Base-by-base conservation (phyloP, 2,797 vertebrate species). In the Gephyroberyx darwinii region DNA sequence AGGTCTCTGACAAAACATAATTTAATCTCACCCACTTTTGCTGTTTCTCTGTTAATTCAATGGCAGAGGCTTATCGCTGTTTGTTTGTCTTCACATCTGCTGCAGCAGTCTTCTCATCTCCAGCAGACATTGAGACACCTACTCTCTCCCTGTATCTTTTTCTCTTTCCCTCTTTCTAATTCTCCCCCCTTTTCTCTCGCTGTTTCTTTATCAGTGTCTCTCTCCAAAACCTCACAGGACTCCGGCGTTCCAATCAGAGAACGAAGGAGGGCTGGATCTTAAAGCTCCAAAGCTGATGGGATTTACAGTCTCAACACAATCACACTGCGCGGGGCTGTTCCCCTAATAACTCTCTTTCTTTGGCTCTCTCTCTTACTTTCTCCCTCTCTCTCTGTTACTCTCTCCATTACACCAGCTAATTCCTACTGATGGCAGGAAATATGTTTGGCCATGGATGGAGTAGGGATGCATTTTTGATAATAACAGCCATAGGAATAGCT, bases 251-350 rank as follows among this genome's bases (percentile, higher is more conserved):
- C 71, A 62, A 63, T 72, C 78, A 73, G 58, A 79, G 69, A 69
- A 22, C 0, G 13, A 63, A 69, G 57, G 59, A 77, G 59, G 4
- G 67, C 45, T 52, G 63, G 48, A 75, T 71, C 39, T 69, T 63
- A 70, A 84, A 89, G 43, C 71, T 65, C 51, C 50, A 53, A 76
- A 85, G 71, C 80, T 80, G 73, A 76, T 35, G 78, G 83, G 84
- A 83, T 83, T 81, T 79, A 60, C 67, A 65, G 71, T 77, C 74
- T 72, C 62, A 43, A 75, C 60, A 70, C 81, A 87, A 84, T 87
- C 73, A 67, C 41, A 33, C 71, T 12, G 67, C 35, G 65, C 35
- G 20, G 26, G 17, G 62, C 76, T 54, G 43, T 81, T 41, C 68
- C 67, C 64, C 77, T 72, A 62, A 80, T 79, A 74, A 48, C 53